Evolutionary conservation across 2,113 vertebrate genomes (phyloP), one percentile per base, ranked within the genome.

Genomic region (Romanogobio albipinnatus): DNA sequence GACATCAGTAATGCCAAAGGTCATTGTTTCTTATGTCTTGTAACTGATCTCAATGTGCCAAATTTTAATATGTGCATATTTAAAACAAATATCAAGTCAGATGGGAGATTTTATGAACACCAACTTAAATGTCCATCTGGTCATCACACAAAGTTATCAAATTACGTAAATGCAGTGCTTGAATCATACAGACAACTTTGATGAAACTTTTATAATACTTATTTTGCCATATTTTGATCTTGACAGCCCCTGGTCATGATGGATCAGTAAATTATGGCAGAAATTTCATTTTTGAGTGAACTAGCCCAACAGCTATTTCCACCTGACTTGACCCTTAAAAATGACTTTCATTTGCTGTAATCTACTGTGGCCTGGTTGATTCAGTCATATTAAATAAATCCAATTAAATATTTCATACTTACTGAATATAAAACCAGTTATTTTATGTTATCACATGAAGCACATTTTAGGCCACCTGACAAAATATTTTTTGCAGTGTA

Each of bases 161-260:
- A 74, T 47, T 2, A 24, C n/a, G 26, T 47, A 74, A 74, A 74
- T 49, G 11, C 43, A 74, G n/a, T 4, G 5, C 43, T 74, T 74
- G 43, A 49, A 49, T 74, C n/a, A 24, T 47, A 49, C 43, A 49
- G 43, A 26, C 5, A 10, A 74, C 71, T 74, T 47, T 74, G 70
- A 49, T 74, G 11, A 49, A 49, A 74, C 43, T 74, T 74, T 24
- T 49, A 49, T 49, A 13, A 49, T 74, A 43, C 70, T 15, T 74
- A n/a, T 26, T 74, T 74, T 74, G 71, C 45, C 71, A 74, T 6
- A 47, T 74, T 74, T 74, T n/a, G n/a, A 74, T 13, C n/a, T 74
- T 47, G 43, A 49, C 43, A 74, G 71, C 11, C n/a, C 43, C 71
- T 9, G 22, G 43, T 74, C 70, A 49, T 74, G 70, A 74, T n/a